Evolutionary conservation across 2,797 vertebrate genomes (phyloP), one percentile per base, ranked within the genome.

Genomic region (Antrozous pallidus): DNA sequence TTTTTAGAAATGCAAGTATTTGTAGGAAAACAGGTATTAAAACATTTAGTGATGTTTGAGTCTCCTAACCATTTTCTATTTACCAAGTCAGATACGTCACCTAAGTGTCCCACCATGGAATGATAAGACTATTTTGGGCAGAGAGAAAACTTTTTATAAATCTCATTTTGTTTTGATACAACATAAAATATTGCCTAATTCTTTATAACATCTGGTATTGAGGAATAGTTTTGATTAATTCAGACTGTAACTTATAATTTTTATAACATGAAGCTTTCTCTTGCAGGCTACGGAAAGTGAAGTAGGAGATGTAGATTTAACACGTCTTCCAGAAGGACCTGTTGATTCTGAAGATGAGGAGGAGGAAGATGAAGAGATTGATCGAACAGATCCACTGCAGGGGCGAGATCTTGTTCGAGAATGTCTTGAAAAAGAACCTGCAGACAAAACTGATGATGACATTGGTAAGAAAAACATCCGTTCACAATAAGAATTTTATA

Each of bases 291-390:
- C 99, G 12, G 99, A 99, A 98, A 99, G 99, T 86, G 99, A 99
- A 95, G 98, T 99, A 96, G 99, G 99, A 93, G 99, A 99, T 89
- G 99, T 99, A 93, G 99, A 99, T 98, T 98, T 99, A 95, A 99
- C 99, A 0, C 99, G 99, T 63, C 99, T 99, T 65, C 99, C 99
- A 1, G 99, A 99, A 98, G 99, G 99, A 61, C 98, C 99, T 28
- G 99, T 99, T 85, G 99, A 99, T 98, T 99, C 99, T 28, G 99
- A 99, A 96, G 99, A 99, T 98, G 99, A 99, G 77, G 99, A 99
- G 36, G 99, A 99, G 26, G 99, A 99, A 92, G 99, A 99, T 78
- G 99, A 99, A 97, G 99, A 99, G 77, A 98, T 99, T 95, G 99
- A 99, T 96, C 98, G 99, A 97, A 98, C 99, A 61, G 99, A 99